Evolutionary conservation across 1,140 invertebrate species (phyloP), one percentile per base, ranked within the genome.

Genomic region (Cherax quadricarinatus): DNA sequence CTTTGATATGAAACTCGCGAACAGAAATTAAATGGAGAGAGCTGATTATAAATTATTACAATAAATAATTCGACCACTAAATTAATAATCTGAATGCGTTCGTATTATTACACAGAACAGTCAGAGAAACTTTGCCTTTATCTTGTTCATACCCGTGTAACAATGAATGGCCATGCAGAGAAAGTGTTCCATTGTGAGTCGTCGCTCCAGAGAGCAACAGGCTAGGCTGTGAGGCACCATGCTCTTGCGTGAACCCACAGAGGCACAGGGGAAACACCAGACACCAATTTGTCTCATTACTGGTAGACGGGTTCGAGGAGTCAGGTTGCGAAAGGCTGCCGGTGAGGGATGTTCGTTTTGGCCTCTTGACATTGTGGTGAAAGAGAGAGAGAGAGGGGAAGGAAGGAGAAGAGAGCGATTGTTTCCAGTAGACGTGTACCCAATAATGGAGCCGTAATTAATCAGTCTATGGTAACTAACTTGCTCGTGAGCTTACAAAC

Each of bases 101-200:
- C 30, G 30, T 41, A 2, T 41, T 41, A 41, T 41, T 41, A 41
- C 30, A 41, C 30, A 41, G 30, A 41, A 41, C 30, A 41, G 0
- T 41, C 30, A 41, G 30, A 41, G 30, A 41, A 41, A 41, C 30
- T 41, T 41, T 41, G 0, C 30, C 30, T 41, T 41, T 41, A 41
- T 41, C 30, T 41, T 41, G 30, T 41, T 41, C 30, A 41, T 41
- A 41, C 30, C 30, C 30, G 16, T 24, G 70, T 30, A 75, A 75
- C 70, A 75, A 75, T 75, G 21, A 24, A 24, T n/a, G 24, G 30
- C 70, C n/a, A 24, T 9, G 24, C 30, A 30, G 4, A 3, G 70
- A 75, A 75, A 75, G 70, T 75, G 70, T 30, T 24, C 70, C 70
- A 75, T 75, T 75, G 70, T 75, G n/a, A 30, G n/a, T 18, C 66